Percentiles rank a stretch among this genome's conserved stretches.
Conservation (phyloP, 2,888 invertebrate genomes). For the Microctonus aethiopoides region DNA sequence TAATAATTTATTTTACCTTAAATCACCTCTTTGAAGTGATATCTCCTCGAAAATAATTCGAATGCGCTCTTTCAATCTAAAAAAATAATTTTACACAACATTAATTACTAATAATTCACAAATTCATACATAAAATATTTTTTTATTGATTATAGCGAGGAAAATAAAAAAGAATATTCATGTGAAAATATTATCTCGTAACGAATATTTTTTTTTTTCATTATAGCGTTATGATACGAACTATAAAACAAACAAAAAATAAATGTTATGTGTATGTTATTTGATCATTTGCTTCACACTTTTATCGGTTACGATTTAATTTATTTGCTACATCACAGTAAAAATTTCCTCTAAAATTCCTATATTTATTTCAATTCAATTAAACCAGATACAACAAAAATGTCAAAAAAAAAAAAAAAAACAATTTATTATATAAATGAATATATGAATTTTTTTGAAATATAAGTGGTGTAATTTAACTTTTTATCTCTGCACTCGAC, state of each 20-base stretch:
- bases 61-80: conserved; percentile 80
- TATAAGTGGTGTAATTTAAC: not conserved
- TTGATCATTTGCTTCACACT: not conserved
- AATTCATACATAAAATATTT: too few relatives aligned
- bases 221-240: too few relatives aligned
- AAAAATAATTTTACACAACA: conserved; percentile 58
- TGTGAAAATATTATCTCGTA: too few relatives aligned
- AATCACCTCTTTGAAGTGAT: conserved; percentile 80
- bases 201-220: too few relatives aligned
- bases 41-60: conserved; percentile 86
- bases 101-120: conserved; percentile 18
- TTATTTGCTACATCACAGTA: not conserved
- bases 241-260: too few relatives aligned
- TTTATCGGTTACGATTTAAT: not conserved
- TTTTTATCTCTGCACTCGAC: not conserved
- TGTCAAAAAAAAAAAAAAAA: not conserved
- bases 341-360: not conserved
- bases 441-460: not conserved
- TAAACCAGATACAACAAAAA: not conserved
- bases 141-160: too few relatives aligned
- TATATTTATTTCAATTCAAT: not conserved
- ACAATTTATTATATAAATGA: not conserved
- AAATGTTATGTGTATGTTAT: not conserved
- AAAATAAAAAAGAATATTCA: too few relatives aligned
- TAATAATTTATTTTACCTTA: conserved; percentile 71